Percentiles rank a stretch among this genome's conserved stretches.
Evolutionary conservation across 2,888 invertebrate species (phyloP).

Genomic region (Eucera pruinosa): DNA sequence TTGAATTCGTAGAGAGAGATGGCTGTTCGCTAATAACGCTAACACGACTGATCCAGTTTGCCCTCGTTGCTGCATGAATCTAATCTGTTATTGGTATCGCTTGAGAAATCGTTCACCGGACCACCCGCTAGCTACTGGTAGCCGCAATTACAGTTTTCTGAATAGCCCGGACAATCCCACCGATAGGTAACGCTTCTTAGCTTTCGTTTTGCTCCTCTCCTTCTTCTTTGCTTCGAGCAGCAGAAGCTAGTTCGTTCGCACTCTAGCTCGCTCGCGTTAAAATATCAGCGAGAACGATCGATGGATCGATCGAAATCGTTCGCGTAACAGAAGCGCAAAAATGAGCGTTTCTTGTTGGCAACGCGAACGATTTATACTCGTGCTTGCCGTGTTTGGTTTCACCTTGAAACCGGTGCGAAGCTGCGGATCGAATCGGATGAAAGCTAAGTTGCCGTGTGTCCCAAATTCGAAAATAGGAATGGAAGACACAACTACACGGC

Average conservation of each 20-base stretch:
- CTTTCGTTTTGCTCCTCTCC: neutral
- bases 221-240: neutral
- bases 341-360: neutral
- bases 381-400: too few species aligned
- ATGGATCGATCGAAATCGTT: neutral
- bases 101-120: conserved; percentile 54
- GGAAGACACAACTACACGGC: conserved; percentile 89
- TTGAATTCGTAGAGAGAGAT: conserved; percentile 74
- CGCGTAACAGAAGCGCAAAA: neutral
- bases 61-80: conserved; percentile 65
- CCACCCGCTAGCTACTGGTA: conserved; percentile 10
- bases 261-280: too few species aligned
- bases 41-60: conserved; percentile 56
- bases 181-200: conserved; percentile 20
- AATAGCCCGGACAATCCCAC: neutral
- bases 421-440: neutral
- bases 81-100: conserved; percentile 75
- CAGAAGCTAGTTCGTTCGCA: too few species aligned
- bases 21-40: conserved; percentile 57
- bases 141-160: conserved; percentile 2
- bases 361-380: neutral
- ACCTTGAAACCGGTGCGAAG: too few species aligned
- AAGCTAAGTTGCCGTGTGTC: conserved; percentile 44
- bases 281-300: neutral
- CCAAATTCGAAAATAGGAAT: conserved; percentile 75